phyloP scores from a whole-genome alignment of 2,888 invertebrate genomes.

The Mimachlamys varia region DNA sequence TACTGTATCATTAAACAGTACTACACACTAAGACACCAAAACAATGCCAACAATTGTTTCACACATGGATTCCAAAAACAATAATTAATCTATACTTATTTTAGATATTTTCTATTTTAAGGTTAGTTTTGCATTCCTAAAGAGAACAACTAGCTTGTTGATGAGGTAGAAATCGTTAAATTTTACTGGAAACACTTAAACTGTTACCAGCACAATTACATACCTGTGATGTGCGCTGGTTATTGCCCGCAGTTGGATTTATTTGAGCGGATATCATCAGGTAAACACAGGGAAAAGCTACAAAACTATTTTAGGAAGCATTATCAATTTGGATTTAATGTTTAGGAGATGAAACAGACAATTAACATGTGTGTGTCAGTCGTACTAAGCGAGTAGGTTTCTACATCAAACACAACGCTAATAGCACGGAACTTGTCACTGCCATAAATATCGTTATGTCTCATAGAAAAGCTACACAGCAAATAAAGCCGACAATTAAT shows the following conservation, averaged over 20 bases:
- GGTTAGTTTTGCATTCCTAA: too few relatives aligned
- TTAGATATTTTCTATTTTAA: too few relatives aligned
- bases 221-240: neutral
- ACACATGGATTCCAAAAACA: too few relatives aligned
- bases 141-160: neutral
- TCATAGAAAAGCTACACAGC: neutral
- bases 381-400: neutral
- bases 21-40: too few relatives aligned
- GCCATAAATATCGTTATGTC: neutral
- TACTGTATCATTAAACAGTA: too few relatives aligned
- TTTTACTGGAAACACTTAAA: too few relatives aligned
- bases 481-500: neutral
- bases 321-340: constrained; percentile 34
- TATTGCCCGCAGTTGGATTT: neutral
- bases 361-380: neutral
- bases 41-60: too few relatives aligned
- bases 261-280: neutral
- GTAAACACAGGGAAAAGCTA: neutral
- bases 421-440: constrained; percentile 21
- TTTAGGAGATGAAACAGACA: constrained; percentile 27
- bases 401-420: constrained; percentile 12
- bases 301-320: neutral
- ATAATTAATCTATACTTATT: too few relatives aligned
- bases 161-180: neutral
- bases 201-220: neutral